Conservation (phyloP, 2,113 vertebrate species). For the Ranitomeya variabilis region DNA sequence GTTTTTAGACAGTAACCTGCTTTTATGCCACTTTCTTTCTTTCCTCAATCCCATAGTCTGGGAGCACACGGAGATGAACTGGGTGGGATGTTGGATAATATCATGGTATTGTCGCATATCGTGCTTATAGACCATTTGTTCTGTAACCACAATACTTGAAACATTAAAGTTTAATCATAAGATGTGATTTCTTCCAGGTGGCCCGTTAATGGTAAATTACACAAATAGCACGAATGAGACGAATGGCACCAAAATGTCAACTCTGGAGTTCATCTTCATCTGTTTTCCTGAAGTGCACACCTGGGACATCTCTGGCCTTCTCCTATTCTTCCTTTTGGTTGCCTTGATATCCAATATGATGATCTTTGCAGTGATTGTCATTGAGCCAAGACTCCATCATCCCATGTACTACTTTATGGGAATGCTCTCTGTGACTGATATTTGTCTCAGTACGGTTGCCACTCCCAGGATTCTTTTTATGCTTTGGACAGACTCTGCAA, state of each 20-base stretch:
- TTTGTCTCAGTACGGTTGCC: constrained; percentile 33
- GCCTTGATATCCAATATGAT: constrained; percentile 25
- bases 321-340: constrained; percentile 23
- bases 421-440: constrained; percentile 34
- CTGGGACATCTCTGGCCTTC: not conserved
- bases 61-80: too few species aligned
- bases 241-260: not conserved
- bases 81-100: not conserved
- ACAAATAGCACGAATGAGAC: not conserved
- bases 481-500: not conserved
- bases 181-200: not conserved
- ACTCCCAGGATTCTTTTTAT: constrained; percentile 12
- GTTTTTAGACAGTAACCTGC: too few species aligned
- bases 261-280: constrained; percentile 33
- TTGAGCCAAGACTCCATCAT: constrained; percentile 36
- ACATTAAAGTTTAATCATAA: not conserved
- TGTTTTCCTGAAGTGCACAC: constrained; percentile 45
- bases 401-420: constrained; percentile 57
- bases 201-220: not conserved
- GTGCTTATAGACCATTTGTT: not conserved
- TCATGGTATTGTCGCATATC: not conserved
- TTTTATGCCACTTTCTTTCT: too few species aligned
- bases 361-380: not conserved
- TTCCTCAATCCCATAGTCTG: too few species aligned
- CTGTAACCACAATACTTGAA: too few species aligned